Evolutionary conservation across 2,113 vertebrate species (phyloP), one percentile per base, ranked within the genome.

Genomic region (Lagopus muta): DNA sequence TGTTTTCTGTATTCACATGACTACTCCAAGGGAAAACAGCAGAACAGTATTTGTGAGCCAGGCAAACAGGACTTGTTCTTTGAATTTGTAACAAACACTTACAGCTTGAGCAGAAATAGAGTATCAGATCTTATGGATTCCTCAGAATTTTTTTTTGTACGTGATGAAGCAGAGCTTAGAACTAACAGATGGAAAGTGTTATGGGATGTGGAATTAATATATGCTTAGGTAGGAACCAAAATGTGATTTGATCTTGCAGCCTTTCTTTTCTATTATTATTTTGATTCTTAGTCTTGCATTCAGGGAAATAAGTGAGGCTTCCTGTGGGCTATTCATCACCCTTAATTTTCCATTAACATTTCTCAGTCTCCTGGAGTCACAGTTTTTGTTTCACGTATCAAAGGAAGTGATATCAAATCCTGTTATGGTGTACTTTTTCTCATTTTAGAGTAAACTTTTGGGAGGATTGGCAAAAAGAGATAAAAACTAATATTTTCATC

Each of bases 331-430:
- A 94, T 96, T 97, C 93, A 89, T 96, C 91, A 96, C 96, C 96
- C 96, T 93, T 94, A 95, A 91, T 91, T 97, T 97, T 97, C 88
- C 91, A 57, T 82, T 84, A 95, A 45, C 61, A 61, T 93, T 97
- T 94, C 88, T 93, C 47, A 75, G 82, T 87, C 93, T 96, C 30
- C 36, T 96, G 62, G 58, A 88, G 43, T 84, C 88, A 91, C 73
- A 94, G 75, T 92, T 73, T 95, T 96, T 96, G 91, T 94, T 97
- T 94, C 88, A 72, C 25, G 8, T 94, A 94, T 96, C 90, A 90
- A 91, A 96, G 97, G 97, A 96, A 96, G 90, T 95, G 93, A 95
- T 84, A 92, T 96, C 85, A 96, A 96, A 96, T 97, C 96, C 94
- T 97, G 94, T 96, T 97, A 86, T 89, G 88, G 43, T 95, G 95